These are phyloP conservation scores for Cetonia aurata DNA, from an alignment of 2,888 invertebrate genomes.

Conservation along the genomic window DNA sequence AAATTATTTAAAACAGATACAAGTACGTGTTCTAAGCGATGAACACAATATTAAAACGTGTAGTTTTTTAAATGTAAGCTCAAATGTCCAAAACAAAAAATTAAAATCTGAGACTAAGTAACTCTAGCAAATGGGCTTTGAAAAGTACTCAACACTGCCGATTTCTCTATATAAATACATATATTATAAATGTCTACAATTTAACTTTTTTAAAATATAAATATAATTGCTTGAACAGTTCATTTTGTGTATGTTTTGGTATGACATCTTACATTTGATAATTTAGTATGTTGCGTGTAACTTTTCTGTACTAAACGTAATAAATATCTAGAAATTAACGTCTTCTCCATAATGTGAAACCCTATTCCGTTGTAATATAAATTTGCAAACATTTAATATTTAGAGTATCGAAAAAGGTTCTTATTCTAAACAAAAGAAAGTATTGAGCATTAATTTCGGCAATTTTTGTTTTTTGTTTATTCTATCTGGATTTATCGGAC, in stretches of 20 bases:
- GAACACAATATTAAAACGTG: slow-evolving; percentile 34
- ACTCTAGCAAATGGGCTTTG: slow-evolving; percentile 59
- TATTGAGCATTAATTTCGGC: background rate
- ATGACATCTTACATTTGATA: slow-evolving; percentile 52
- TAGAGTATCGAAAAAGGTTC: too few relatives aligned
- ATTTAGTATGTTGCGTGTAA: slow-evolving; percentile 54
- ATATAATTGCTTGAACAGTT: slow-evolving; percentile 40
- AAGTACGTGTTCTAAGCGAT: slow-evolving; percentile 1
- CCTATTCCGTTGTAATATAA: too few relatives aligned
- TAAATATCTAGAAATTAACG: slow-evolving; percentile 48
- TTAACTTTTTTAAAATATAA: slow-evolving; percentile 42
- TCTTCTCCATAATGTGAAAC: background rate
- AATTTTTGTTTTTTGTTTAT: background rate
- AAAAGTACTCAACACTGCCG: slow-evolving; percentile 64
- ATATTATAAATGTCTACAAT: slow-evolving; percentile 43
- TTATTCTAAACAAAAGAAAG: background rate
- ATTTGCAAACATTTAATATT: too few relatives aligned
- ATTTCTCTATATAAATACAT: slow-evolving; percentile 59
- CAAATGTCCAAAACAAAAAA: slow-evolving; percentile 57
- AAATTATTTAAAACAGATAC: slow-evolving; percentile 42
- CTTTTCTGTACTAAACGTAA: slow-evolving; percentile 54
- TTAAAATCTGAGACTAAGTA: slow-evolving; percentile 52
- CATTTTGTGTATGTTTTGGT: slow-evolving; percentile 45
- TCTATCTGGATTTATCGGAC: too few relatives aligned
- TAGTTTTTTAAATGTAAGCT: slow-evolving; percentile 51